Evolutionary conservation across 2,797 vertebrate genomes (phyloP), one percentile per base, ranked within the genome.

Genomic region (Gymnopithys bicolor): DNA sequence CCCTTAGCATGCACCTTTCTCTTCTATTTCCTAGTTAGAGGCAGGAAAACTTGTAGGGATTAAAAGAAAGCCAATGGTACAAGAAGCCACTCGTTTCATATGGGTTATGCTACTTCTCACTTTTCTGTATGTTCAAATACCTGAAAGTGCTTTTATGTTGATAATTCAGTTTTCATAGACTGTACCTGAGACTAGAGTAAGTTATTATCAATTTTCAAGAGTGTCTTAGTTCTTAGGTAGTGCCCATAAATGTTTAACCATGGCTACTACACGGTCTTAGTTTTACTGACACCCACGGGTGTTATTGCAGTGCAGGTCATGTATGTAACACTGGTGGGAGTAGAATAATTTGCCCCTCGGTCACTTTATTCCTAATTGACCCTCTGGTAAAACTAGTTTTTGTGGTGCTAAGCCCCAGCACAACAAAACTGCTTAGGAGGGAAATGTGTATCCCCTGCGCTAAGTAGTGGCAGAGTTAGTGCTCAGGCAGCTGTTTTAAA

Each of bases 1-100:
- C 73, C 51, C 52, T 89, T 33, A 85, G 82, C 49, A 19, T 37
- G 32, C 32, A 95, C 68, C 91, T 85, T 95, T 92, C 64, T 87
- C 63, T 73, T 90, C 67, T 76, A 0, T 80, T 95, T 90, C 48
- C 49, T 87, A 21, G 32, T 30, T 1, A 27, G 87, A 75, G 49
- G 64, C 66, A 89, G 56, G 52, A 77, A 85, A 55, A 67, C 11
- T 90, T 93, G 62, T 23, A 60, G 19, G 58, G 62, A 91, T 94
- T 37, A 27, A 80, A 82, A 67, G 28, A 63, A 52, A 53, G 10
- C 19, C 28, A 52, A 0, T 11, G 23, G 5, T 87, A 56, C 21
- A 84, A 87, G 60, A 91, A 87, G 48, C n/a, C 63, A 49, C 8
- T 4, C 41, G 53, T 76, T 84, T 86, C 13, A 25, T 87, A 33